Evolutionary conservation across 37 sponge, comb jelly and placozoan species (phyloP).

Genomic region (Crambe crambe): DNA sequence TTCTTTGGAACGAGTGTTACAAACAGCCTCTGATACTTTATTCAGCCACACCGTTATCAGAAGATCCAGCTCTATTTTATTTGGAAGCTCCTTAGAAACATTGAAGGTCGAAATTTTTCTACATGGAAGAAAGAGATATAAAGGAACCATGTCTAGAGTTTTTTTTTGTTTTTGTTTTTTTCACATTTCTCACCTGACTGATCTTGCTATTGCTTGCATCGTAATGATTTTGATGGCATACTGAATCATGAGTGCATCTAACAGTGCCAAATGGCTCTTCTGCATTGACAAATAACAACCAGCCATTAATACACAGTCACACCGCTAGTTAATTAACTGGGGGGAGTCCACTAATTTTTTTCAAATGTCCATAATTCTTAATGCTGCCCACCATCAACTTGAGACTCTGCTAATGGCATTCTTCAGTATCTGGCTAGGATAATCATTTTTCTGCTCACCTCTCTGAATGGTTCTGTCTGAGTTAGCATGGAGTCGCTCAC

Average conservation of each 20-base stretch:
- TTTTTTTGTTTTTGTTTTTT: not conserved
- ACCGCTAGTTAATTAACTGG: not conserved
- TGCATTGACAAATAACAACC: slow-evolving; percentile 9
- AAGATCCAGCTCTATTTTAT: not conserved
- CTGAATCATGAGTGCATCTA: slow-evolving; percentile 75
- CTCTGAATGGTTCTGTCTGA: slow-evolving; percentile 57
- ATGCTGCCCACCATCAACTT: no score
- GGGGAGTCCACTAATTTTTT: no score
- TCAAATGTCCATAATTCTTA: no score
- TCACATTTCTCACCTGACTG: slow-evolving; percentile 50
- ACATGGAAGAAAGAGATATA: not conserved
- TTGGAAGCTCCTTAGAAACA: slow-evolving; percentile 21
- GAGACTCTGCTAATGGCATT: no score
- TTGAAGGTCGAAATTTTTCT: slow-evolving; percentile 41
- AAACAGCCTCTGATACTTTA: slow-evolving; percentile 52
- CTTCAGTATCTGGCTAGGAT: no score
- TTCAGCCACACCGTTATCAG: slow-evolving; percentile 70
- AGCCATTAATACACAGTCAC: not conserved
- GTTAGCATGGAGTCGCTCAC: slow-evolving; percentile 54
- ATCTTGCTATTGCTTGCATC: slow-evolving; percentile 49
- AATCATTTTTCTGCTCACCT: no score
- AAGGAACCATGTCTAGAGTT: not conserved
- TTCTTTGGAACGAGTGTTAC: not conserved
- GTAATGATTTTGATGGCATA: slow-evolving; percentile 48
- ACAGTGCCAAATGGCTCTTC: slow-evolving; percentile 65